A percentile compares a stretch with the other conserved stretches of the same genome.
Conservation (phyloP, 2,797 vertebrate species). For the Anguilla marmorata region DNA sequence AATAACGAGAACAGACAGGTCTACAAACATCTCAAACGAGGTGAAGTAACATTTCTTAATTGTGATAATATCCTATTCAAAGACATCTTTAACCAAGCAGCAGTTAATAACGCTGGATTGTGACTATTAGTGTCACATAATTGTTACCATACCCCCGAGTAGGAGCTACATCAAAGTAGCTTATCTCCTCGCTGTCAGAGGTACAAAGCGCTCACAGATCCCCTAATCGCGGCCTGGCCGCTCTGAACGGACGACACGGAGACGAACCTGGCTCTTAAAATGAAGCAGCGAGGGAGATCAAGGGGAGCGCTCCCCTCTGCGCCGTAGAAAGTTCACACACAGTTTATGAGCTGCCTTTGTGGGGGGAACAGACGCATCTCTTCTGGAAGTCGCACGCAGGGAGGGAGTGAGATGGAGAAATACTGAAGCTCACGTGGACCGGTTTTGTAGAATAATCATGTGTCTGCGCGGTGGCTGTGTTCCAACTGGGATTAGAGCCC, state of each 20-base stretch:
- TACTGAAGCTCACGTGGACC: neutral
- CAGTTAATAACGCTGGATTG: neutral
- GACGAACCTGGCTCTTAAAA: neutral
- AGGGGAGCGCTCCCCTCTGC: neutral
- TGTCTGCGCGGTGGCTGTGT: neutral
- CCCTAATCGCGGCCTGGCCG: neutral
- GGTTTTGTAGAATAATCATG: conserved; percentile 4
- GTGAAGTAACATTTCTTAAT: neutral
- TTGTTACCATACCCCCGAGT: neutral
- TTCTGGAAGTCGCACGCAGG: conserved; percentile 22
- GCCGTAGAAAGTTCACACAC: neutral
- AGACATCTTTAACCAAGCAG: neutral
- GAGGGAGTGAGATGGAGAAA: conserved; percentile 18
- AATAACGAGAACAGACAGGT: neutral
- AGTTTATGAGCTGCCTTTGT: neutral
- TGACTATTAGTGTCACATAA: neutral
- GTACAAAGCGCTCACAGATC: neutral
- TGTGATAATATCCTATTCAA: neutral
- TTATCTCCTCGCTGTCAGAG: neutral
- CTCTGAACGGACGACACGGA: neutral
- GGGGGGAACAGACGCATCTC: neutral
- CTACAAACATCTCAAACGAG: neutral
- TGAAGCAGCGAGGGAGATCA: neutral
- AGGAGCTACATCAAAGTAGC: neutral
- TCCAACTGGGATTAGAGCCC: neutral